These are phyloP conservation scores for Trogon surrucura DNA, from an alignment of 2,113 vertebrate species.

Conservation along the genomic window DNA sequence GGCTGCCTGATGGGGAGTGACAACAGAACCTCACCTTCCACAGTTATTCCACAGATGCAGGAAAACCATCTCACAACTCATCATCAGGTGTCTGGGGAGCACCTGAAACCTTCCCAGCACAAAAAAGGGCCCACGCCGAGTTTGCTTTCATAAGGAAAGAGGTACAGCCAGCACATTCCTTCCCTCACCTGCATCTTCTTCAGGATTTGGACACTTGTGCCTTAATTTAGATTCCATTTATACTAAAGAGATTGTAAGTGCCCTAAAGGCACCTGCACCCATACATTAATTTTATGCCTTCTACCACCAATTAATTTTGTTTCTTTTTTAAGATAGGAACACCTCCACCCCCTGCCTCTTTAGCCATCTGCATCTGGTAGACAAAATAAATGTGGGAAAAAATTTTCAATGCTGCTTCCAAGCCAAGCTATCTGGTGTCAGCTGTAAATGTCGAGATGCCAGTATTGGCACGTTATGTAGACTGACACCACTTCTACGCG, in stretches of 20 bases:
- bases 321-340: neutral
- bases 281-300: neutral
- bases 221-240: neutral
- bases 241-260: neutral
- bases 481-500: neutral
- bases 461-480: fast-evolving
- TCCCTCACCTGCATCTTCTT: neutral
- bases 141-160: neutral
- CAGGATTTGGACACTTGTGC: neutral
- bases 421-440: neutral
- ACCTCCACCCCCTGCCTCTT: neutral
- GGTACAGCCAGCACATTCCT: neutral
- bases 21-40: neutral
- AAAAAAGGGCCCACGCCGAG: fast-evolving
- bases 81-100: neutral
- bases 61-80: fast-evolving
- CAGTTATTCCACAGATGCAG: fast-evolving
- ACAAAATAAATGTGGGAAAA: neutral
- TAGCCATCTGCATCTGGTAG: neutral
- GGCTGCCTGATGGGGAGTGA: neutral
- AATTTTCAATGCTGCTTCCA: neutral
- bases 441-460: neutral
- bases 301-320: neutral
- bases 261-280: neutral
- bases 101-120: neutral